Evolutionary conservation across 2,888 invertebrate genomes (phyloP).

Genomic region (Mayetiola destructor): DNA sequence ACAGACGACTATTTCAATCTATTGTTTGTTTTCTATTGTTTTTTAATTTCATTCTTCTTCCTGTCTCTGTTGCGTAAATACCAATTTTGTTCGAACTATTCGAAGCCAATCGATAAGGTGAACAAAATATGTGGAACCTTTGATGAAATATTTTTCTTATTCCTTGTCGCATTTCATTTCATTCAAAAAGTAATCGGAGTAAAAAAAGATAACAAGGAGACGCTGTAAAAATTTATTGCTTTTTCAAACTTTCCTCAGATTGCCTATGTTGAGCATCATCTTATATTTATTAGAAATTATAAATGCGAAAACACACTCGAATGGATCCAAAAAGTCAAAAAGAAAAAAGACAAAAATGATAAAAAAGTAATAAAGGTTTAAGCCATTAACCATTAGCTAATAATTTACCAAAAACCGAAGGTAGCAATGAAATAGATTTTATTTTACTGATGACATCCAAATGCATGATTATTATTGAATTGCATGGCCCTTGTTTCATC

Average conservation of each 20-base stretch:
- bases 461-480: too few relatives aligned
- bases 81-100: neutral
- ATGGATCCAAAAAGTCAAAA: too few relatives aligned
- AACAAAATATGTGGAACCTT: neutral
- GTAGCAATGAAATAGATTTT: too few relatives aligned
- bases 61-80: neutral
- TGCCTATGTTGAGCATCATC: constrained; percentile 1
- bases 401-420: too few relatives aligned
- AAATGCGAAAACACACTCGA: neutral
- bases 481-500: too few relatives aligned
- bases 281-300: constrained; percentile 5
- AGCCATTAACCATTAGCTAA: too few relatives aligned
- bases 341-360: too few relatives aligned
- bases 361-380: too few relatives aligned
- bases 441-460: too few relatives aligned
- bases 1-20: neutral
- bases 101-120: neutral
- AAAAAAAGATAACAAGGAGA: neutral
- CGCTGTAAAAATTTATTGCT: constrained; percentile 1
- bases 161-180: neutral
- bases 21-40: neutral
- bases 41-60: neutral
- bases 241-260: too few relatives aligned
- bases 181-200: constrained; percentile 6
- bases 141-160: neutral